Percentiles rank a stretch among this genome's conserved stretches.
These are phyloP conservation scores for Nannoperca obscura DNA, from an alignment of 2,797 vertebrate species.

Conservation along the genomic window DNA sequence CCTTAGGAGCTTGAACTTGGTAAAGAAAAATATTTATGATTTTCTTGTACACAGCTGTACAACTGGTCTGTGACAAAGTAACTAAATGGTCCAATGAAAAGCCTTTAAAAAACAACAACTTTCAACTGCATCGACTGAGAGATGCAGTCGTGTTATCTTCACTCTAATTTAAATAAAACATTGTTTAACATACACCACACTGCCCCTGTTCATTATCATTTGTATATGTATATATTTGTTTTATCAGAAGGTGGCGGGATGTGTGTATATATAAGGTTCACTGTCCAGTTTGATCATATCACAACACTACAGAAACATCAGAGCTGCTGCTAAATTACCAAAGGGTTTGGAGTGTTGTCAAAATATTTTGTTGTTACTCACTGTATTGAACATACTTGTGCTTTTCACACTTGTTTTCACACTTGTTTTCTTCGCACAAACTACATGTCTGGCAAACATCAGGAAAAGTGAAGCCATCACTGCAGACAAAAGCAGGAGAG, in stretches of 20 bases:
- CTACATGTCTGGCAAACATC: slow-evolving; percentile 49
- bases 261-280: neutral
- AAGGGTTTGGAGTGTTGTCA: neutral
- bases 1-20: neutral
- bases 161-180: neutral
- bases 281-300: neutral
- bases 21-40: no score
- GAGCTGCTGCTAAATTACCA: neutral
- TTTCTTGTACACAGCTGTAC: neutral
- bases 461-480: slow-evolving; percentile 40
- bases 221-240: neutral
- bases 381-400: no score
- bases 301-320: neutral
- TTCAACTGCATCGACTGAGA: neutral
- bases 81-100: neutral
- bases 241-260: no score
- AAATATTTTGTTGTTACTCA: no score
- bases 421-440: slow-evolving; percentile 19
- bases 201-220: neutral
- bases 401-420: no score
- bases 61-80: neutral
- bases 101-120: neutral
- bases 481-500: slow-evolving; percentile 51
- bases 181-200: neutral
- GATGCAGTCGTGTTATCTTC: neutral